phyloP scores from a whole-genome alignment of 2,888 invertebrate genomes.

The Bruchidius siliquastri region DNA sequence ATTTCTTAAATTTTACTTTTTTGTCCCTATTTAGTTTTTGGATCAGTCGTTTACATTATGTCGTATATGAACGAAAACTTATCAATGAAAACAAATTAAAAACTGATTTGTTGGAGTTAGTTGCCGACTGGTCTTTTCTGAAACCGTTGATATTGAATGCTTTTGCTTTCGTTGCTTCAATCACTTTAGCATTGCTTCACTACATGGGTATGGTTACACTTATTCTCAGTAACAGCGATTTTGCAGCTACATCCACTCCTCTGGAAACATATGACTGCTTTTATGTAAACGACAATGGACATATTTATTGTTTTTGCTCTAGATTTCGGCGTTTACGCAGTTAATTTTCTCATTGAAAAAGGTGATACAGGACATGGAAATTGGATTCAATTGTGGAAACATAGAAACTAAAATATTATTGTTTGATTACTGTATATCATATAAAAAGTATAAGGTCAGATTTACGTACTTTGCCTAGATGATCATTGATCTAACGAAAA shows the following conservation, averaged over 20 bases:
- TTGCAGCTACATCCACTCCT: not conserved
- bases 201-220: constrained; percentile 7
- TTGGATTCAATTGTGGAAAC: too few relatives aligned
- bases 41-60: constrained; percentile 42
- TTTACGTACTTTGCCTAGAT: too few relatives aligned
- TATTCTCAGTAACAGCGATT: not conserved
- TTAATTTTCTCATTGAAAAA: too few relatives aligned
- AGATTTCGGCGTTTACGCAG: not conserved
- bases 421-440: too few relatives aligned
- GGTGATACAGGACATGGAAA: too few relatives aligned
- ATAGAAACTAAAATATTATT: too few relatives aligned
- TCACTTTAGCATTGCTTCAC: constrained; percentile 38
- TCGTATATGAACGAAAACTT: constrained; percentile 12
- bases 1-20: constrained; percentile 24
- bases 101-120: constrained; percentile 47
- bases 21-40: constrained; percentile 29
- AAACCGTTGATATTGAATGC: constrained; percentile 53
- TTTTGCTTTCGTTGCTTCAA: constrained; percentile 39
- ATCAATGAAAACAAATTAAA: constrained; percentile 9
- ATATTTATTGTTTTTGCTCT: not conserved
- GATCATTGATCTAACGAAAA: too few relatives aligned
- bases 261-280: not conserved
- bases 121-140: constrained; percentile 69
- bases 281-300: not conserved
- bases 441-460: too few relatives aligned